Evolutionary conservation across 1,140 invertebrate species (phyloP).

Genomic region (Steinernema feltiae): DNA sequence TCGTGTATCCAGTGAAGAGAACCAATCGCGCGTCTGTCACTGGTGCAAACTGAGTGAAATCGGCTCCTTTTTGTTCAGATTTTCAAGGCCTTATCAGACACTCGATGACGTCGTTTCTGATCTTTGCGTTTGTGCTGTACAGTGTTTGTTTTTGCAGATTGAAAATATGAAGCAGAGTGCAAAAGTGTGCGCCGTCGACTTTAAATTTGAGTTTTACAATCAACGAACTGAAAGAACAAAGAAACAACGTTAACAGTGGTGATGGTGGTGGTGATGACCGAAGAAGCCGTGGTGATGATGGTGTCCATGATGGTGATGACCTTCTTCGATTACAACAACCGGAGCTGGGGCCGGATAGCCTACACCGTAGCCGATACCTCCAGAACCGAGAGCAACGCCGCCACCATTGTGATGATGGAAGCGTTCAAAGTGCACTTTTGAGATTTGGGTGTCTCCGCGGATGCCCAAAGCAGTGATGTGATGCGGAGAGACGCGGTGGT

Average conservation of each 20-base stretch:
- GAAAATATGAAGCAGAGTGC: too few relatives aligned
- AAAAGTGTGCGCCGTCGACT: too few relatives aligned
- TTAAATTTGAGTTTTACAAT: neutral
- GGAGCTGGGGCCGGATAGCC: too few relatives aligned
- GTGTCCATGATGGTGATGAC: slow-evolving; percentile 15
- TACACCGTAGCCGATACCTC: neutral
- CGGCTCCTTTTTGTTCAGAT: too few relatives aligned
- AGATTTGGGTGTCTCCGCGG: slow-evolving; percentile 26
- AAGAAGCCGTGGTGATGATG: slow-evolving; percentile 21
- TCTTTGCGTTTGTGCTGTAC: too few relatives aligned
- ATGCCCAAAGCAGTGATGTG: slow-evolving; percentile 22
- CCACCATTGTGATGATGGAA: slow-evolving; percentile 36
- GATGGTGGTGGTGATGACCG: slow-evolving; percentile 20
- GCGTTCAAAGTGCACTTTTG: slow-evolving; percentile 33
- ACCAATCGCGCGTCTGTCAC: too few relatives aligned
- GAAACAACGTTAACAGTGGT: slow-evolving; percentile 22
- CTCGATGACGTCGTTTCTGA: too few relatives aligned
- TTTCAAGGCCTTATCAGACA: too few relatives aligned
- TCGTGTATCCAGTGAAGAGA: too few relatives aligned
- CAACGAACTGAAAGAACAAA: neutral
- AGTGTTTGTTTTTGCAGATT: too few relatives aligned
- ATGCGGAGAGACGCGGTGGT: slow-evolving; percentile 28
- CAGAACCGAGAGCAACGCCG: neutral
- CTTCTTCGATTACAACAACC: slow-evolving; percentile 16
- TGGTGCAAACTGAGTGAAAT: too few relatives aligned